Base-by-base conservation (phyloP, 1,140 invertebrate genomes). In the Sinonovacula constricta region DNA sequence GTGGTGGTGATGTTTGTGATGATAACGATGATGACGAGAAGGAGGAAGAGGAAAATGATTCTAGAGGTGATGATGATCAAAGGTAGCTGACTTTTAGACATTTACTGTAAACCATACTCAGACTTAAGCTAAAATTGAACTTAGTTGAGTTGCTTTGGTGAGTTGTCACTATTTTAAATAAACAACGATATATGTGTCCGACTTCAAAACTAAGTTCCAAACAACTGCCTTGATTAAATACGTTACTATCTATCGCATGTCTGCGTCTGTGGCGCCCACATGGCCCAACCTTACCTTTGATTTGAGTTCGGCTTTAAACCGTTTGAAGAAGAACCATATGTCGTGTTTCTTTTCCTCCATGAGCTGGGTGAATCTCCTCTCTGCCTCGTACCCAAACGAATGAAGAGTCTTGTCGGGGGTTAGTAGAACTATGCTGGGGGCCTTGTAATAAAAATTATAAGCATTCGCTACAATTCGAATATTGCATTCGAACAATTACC, bases 351-450 rank as follows among this genome's bases (percentile, higher is more conserved):
- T 68, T 24, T 22, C 36, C n/a, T 78, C 75, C 28, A 60, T 24
- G 1, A 78, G 45, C 18, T 67, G 63, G 4, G 45, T 28, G 28
- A 68, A 78, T 51, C 60, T 67, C 22, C 75, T 33, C 33, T 78
- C 75, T 28, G 75, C 75, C 31, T 78, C 75, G 57, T 78, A 78
- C 22, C 75, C 75, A 63, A 56, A 70, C 3, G 54, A 30, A n/a
- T 68, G 54, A 10, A 78, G 24, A 0, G 36, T 63, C 53, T 63
- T 69, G 39, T 78, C 75, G 10, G 53, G 39, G 18, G 62, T 30
- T 15, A 78, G 75, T 18, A 78, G 56, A 5, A 60, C 28, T 28
- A 60, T 60, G 39, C 56, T 69, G 7, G 75, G 75, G 1, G 75
- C 51, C 67, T 76, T 34, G 2, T 45, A 18, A 18, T 45, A 45